Base-by-base conservation (phyloP, 2,797 vertebrate genomes). In the Sphenopsis melanotis region DNA sequence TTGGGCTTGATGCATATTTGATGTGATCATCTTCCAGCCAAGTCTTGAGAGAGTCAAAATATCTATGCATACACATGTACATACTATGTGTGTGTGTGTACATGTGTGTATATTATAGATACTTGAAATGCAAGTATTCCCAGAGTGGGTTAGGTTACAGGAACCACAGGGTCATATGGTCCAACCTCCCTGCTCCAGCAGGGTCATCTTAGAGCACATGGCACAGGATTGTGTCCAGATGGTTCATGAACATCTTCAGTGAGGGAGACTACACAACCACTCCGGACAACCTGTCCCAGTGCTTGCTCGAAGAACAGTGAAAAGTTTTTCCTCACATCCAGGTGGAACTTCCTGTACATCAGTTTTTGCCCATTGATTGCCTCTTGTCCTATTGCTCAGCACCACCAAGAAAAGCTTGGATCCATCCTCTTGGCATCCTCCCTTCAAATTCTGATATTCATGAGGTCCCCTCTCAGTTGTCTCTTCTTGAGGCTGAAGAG, bases 301-400 rank as follows among this genome's bases (percentile, higher is more conserved):
- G 18, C 18, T 36, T 13, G 7, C 26, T 70, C 72, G n/a, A n/a
- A n/a, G n/a, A n/a, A 30, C 22, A 41, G 5, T 16, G 20, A 65
- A 63, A 76, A 23, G 30, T 41, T 78, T 24, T 39, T 77, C 24
- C 12, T 71, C 34, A 20, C 14, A 19, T 41, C 7, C 50, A 41
- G 11, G 26, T 64, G 6, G n/a, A 77, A 44, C 17, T 64, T 63
- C 7, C 49, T 26, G 29, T 63, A 3, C 56, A 26, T 63, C 44
- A 22, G 5, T 42, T 57, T 63, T 32, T 70, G 7, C 44, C 57
- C 3, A 1, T 34, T 46, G 14, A 2, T 46, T 77, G 20, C 8
- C 21, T 57, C 50, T 70, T 46, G 7, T 64, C 17, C 10, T 19
- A 2, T 46, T 77, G 37, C 15, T 19, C 0, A 0, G n/a, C 29